Evolutionary conservation across 2,888 invertebrate genomes (phyloP).

Genomic region (Operophtera brumata): DNA sequence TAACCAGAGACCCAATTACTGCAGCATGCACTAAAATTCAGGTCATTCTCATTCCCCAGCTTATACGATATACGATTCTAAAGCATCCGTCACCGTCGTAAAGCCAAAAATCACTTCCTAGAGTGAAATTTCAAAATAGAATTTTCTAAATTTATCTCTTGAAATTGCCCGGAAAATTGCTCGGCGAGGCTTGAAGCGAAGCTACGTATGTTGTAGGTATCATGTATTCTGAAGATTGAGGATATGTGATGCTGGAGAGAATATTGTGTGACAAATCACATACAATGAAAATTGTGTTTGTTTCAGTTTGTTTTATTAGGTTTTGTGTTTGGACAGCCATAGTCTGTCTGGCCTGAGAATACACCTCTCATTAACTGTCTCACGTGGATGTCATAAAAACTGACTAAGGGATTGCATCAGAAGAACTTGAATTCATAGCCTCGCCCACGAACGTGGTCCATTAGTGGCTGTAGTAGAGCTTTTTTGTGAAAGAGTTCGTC

Average conservation of each 20-base stretch:
- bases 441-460: too few species aligned
- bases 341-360: too few species aligned
- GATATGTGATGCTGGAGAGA: constrained; percentile 25
- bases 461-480: too few species aligned
- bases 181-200: constrained; percentile 40
- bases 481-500: too few species aligned
- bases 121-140: constrained; percentile 40
- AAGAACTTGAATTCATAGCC: too few species aligned
- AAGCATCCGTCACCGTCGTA: constrained; percentile 31
- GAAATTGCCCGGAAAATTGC: constrained; percentile 51
- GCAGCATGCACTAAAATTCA: constrained; percentile 12
- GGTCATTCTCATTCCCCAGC: constrained; percentile 8
- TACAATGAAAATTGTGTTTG: constrained; percentile 7
- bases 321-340: neutral
- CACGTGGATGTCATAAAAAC: too few species aligned
- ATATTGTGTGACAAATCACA: constrained; percentile 19
- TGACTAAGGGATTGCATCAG: too few species aligned
- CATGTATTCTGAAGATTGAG: constrained; percentile 37
- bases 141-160: constrained; percentile 45
- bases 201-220: constrained; percentile 40
- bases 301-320: constrained; percentile 13
- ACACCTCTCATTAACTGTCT: too few species aligned
- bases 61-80: constrained; percentile 19
- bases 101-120: constrained; percentile 37
- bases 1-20: constrained; percentile 5